Base-by-base conservation (phyloP, 2,888 invertebrate species). In the Agrochola lota region DNA sequence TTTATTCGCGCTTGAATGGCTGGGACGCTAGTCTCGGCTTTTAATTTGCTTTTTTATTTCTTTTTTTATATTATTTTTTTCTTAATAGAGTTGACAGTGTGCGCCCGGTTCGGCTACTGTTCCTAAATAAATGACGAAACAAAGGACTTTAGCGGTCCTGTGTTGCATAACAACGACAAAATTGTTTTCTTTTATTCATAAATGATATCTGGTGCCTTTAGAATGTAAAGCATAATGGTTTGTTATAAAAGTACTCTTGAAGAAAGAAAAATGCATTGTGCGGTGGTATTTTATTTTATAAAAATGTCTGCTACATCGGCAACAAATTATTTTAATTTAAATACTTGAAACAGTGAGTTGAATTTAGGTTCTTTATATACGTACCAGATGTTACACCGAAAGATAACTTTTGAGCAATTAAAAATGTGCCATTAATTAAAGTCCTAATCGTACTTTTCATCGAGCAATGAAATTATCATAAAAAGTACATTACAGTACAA, bases 1-100 rank as follows among this genome's bases (percentile, higher is more conserved):
- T 96, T 96, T 95, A 96, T 95, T 94, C 93, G 92, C 94, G 93
- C 93, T 92, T 92, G 92, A 95, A 95, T 94, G 92, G 92, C 91
- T 87, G 90, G 91, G 92, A 92, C 92, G 92, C 93, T 91, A 92
- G 93, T 92, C 93, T 92, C 89, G 89, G 92, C 89, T 90, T 93
- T 95, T 95, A 94, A 95, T 94, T 95, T 94, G 88, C 90, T 92
- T 94, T 94, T 94, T 95, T 92, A 92, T 93, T 91, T 84, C 91
- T 79, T 85, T 87, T 87, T 85, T 84, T 71, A 75, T 80, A 77
- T 82, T 71, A 68, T 91, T 91, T 93, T 94, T 93, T 93, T 90
- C 91, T 91, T 93, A 92, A 92, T 93, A 92, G 91, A 92, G 91
- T 92, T 91, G 91, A 92, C 91, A 87, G 80, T 78, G 74, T 73